Conservation (phyloP, 1,140 invertebrate genomes). For the Pogonomyrmex californicus region DNA sequence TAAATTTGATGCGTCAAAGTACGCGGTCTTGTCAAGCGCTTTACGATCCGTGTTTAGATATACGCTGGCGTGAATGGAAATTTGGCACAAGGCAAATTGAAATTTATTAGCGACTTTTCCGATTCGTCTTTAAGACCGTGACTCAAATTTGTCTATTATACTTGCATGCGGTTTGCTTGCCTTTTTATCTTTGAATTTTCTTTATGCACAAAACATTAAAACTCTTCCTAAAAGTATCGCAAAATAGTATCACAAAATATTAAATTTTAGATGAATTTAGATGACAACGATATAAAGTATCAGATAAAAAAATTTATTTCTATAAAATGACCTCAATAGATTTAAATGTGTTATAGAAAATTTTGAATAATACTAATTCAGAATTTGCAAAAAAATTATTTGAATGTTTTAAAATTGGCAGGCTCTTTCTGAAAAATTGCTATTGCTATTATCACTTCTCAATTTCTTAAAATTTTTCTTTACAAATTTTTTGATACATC, state of each 20-base stretch:
- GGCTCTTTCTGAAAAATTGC: not conserved
- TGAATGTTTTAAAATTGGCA: not conserved
- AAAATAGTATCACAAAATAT: not conserved
- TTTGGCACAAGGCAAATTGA: constrained; percentile 70
- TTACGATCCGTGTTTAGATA: constrained; percentile 60
- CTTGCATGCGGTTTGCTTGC: not conserved
- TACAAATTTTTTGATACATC: not conserved
- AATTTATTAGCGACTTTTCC: constrained; percentile 66
- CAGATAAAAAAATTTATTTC: not conserved
- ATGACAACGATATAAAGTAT: not conserved
- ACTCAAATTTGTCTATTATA: constrained; percentile 39
- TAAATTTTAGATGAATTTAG: not conserved
- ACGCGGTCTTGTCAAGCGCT: constrained; percentile 59
- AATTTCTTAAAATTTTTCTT: not conserved
- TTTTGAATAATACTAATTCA: not conserved
- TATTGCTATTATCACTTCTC: not conserved
- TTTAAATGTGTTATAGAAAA: not conserved
- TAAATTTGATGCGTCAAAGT: constrained; percentile 67
- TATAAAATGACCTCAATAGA: not conserved
- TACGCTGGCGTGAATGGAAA: constrained; percentile 42
- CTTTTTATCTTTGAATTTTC: not conserved
- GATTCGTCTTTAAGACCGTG: not conserved
- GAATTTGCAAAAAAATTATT: not conserved
- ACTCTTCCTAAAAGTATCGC: not conserved
- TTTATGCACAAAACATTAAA: not conserved